Percentiles rank a stretch among this genome's conserved stretches.
Conservation (phyloP, 2,797 vertebrate species). For the Selene dorsalis region DNA sequence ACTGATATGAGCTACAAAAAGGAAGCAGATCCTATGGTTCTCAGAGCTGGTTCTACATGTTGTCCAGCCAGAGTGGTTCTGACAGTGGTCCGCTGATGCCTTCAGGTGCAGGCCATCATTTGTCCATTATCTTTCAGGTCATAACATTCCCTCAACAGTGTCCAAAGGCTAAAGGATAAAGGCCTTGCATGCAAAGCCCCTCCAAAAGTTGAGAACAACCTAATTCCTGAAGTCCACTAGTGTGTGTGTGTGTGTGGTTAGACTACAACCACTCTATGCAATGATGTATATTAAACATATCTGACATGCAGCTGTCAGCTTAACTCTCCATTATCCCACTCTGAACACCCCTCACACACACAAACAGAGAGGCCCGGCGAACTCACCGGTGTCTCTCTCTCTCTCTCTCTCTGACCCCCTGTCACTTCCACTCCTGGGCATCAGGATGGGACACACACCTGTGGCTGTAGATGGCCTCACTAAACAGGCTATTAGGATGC, state of each 20-base stretch:
- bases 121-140: background rate
- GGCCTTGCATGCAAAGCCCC: background rate
- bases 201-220: conserved; percentile 25
- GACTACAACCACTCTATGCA: conserved; percentile 29
- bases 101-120: background rate
- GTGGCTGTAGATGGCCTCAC: conserved; percentile 60
- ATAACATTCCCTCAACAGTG: background rate
- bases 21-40: background rate
- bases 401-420: conserved; percentile 38
- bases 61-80: background rate
- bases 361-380: conserved; percentile 20
- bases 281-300: conserved; percentile 67
- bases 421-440: conserved; percentile 68
- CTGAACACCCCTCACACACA: conserved; percentile 31
- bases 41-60: background rate
- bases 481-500: conserved; percentile 78
- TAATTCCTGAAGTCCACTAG: conserved; percentile 8
- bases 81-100: too few relatives aligned
- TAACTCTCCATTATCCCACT: conserved; percentile 69
- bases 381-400: conserved; percentile 64
- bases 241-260: conserved; percentile 18
- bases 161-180: background rate
- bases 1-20: background rate
- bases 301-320: conserved; percentile 71
- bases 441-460: conserved; percentile 64